A percentile compares a stretch with the other conserved stretches of the same genome.
Conservation (phyloP, 92 coral and sea anemone species). For the Heliopora coerulea region DNA sequence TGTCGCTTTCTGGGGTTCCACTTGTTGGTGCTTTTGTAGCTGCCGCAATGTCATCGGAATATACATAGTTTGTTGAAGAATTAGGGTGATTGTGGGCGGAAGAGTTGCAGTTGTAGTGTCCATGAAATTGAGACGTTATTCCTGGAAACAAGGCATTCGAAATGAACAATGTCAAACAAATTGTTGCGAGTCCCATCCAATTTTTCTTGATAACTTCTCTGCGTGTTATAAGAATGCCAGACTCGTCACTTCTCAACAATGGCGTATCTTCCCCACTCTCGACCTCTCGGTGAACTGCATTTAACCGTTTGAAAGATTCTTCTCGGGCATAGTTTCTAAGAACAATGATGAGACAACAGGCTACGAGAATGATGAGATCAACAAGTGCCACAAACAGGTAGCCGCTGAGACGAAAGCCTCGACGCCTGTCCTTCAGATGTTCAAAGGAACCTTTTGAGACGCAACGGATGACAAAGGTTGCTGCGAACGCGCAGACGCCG, state of each 20-base stretch:
- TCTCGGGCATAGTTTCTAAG: constrained; percentile 39
- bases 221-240: constrained; percentile 43
- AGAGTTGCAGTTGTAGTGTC: constrained; percentile 68
- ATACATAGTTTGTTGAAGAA: constrained; percentile 13
- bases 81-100: neutral
- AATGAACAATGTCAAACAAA: constrained; percentile 70
- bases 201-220: constrained; percentile 56
- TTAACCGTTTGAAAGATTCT: constrained; percentile 12
- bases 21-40: constrained; percentile 34
- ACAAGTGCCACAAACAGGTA: constrained; percentile 76
- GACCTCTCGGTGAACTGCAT: neutral
- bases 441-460: constrained; percentile 85
- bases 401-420: constrained; percentile 80
- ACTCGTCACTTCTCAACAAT: constrained; percentile 43
- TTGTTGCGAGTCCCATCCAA: constrained; percentile 62
- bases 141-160: constrained; percentile 82
- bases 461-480: constrained; percentile 80
- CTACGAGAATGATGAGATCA: constrained; percentile 65
- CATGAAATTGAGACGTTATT: constrained; percentile 81
- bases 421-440: constrained; percentile 52
- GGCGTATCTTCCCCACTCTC: constrained; percentile 51
- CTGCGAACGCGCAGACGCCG: constrained; percentile 82
- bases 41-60: neutral
- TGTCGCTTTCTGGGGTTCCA: constrained; percentile 52
- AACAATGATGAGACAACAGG: constrained; percentile 53